Evolutionary conservation across 1,140 invertebrate species (phyloP), one percentile per base, ranked within the genome.

Genomic region (Drosophila ercepeae): DNA sequence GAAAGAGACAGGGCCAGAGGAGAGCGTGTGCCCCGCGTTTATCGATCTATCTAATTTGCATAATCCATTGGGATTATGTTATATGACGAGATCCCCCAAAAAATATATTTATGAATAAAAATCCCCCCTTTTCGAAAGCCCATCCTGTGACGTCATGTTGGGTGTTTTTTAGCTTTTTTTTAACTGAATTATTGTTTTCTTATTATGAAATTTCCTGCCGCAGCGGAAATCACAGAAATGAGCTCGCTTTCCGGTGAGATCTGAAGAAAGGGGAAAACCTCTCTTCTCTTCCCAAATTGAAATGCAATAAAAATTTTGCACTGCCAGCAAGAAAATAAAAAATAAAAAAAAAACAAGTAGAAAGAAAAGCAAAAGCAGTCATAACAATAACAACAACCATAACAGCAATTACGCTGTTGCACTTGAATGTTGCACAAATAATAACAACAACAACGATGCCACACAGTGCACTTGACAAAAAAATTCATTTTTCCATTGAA

Each of bases 251-350:
- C 81, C 81, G 81, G 82, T 67, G 34, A 54, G 54, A 52, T 51
- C 39, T 51, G 46, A 59, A 51, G 61, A 84, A 75, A 64, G 54
- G 68, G 79, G 75, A 58, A 78, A 79, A 73, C 61, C 71, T 63
- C 29, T 32, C 21, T 21, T 2, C 21, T 34, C 50, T 55, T 86
- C 65, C 76, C 81, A 88, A 86, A 86, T 86, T 86, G 82, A 86
- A 86, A 86, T 86, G 73, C 76, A 77, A 81, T 81, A 83, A 83
- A 83, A 78, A 83, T 78, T 75, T 75, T 83, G 83, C 78, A 83
- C 78, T 83, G 71, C 48, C 55, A 75, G 36, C 13, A n/a, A n/a
- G n/a, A n/a, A n/a, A n/a, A n/a, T n/a, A n/a, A n/a, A n/a, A n/a
- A n/a, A n/a, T 36, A 36, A 36, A 36, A 16, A 8, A 41, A 16